Base-by-base conservation (phyloP, 1,140 invertebrate genomes). In the Saccostrea glomerata region DNA sequence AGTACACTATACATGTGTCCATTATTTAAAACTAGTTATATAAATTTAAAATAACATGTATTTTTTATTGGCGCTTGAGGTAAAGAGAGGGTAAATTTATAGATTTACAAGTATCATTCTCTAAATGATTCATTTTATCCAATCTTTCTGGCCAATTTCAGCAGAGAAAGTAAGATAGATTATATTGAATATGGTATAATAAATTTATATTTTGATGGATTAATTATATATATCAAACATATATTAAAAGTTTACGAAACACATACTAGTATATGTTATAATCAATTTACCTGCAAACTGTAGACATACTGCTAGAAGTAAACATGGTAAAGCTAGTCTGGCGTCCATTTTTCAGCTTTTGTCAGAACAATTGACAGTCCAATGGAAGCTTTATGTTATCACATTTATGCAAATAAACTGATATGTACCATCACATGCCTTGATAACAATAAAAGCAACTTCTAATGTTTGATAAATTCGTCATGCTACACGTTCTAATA, bases 311-410 rank as follows among this genome's bases (percentile, higher is more conserved):
- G 23, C 60, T 17, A 66, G 20, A 66, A 66, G 60, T 66, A 66
- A n/a, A n/a, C n/a, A n/a, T n/a, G n/a, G n/a, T n/a, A n/a, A 20
- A 66, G 11, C 60, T 20, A 17, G 20, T 17, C 23, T 66, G 60
- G 23, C 20, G 60, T 66, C 60, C 60, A 66, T 66, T 20, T 66
- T 66, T 66, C 60, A 23, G 20, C 20, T 20, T 66, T n/a, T 9
- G 47, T n/a, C 60, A 66, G 60, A 66, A 66, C 60, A 66, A 66
- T 66, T n/a, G 60, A 66, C 60, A 66, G 20, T 66, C 60, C 20
- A 17, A 66, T 20, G 60, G 23, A 4, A 66, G 15, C 15, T 20
- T 66, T 17, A 66, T 17, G 23, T 66, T n/a, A 7, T 23, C 0
- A 66, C 30, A 36, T 36, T 36, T 36, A 23, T 20, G 23, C 60